Percentiles rank a stretch among this genome's conserved stretches.
phyloP scores from a whole-genome alignment of 1,140 invertebrate genomes.

The Leptinotarsa lineolata region DNA sequence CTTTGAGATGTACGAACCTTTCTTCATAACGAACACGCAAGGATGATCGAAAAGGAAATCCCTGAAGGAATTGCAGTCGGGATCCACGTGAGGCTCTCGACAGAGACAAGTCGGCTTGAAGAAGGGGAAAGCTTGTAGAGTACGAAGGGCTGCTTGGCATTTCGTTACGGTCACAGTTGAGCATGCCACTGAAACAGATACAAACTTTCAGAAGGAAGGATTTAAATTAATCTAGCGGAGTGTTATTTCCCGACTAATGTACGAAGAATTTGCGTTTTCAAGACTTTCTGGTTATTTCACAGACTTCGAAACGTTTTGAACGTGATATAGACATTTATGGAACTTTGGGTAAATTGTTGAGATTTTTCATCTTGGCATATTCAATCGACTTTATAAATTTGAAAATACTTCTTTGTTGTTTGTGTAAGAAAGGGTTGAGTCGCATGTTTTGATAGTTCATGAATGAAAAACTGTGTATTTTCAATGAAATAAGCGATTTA shows the following conservation, averaged over 20 bases:
- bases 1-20: constrained; percentile 66
- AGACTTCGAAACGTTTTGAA: not conserved
- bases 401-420: too few species aligned
- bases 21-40: constrained; percentile 83
- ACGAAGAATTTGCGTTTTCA: constrained; percentile 1
- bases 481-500: too few species aligned
- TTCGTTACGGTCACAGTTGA: constrained; percentile 89
- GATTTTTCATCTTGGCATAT: not conserved
- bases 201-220: constrained; percentile 21
- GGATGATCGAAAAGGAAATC: constrained; percentile 92
- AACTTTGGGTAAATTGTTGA: not conserved
- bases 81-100: constrained; percentile 83
- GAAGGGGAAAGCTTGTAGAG: constrained; percentile 86
- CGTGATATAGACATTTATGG: too few species aligned
- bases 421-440: too few species aligned
- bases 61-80: constrained; percentile 87
- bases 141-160: constrained; percentile 85
- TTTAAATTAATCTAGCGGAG: constrained; percentile 6
- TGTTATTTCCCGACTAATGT: constrained; percentile 15
- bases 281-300: not conserved
- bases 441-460: too few species aligned
- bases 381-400: too few species aligned
- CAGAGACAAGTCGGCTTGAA: constrained; percentile 91
- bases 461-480: too few species aligned
- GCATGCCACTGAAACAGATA: constrained; percentile 80